A percentile compares a stretch with the other conserved stretches of the same genome.
These are phyloP conservation scores for Rhinoraja longicauda DNA, from an alignment of 2,797 vertebrate species.

Conservation along the genomic window DNA sequence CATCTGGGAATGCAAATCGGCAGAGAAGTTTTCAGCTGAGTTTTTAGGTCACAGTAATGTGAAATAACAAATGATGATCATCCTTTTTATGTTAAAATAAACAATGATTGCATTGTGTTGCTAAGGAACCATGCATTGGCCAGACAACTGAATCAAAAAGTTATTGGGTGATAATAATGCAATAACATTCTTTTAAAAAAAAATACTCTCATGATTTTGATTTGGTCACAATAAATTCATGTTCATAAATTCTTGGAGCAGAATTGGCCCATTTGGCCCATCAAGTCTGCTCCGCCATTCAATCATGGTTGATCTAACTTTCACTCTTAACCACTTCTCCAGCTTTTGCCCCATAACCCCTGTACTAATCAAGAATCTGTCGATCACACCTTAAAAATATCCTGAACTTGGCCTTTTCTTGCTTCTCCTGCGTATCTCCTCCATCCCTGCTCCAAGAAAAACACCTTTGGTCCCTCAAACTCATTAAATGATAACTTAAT, in stretches of 20 bases:
- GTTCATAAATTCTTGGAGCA: too few species aligned
- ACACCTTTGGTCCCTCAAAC: background rate
- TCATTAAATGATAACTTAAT: background rate
- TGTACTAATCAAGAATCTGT: too few species aligned
- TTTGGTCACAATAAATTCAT: background rate
- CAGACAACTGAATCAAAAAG: background rate
- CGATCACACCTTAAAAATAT: too few species aligned
- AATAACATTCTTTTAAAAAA: background rate
- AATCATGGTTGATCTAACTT: too few species aligned
- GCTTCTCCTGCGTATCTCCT: background rate
- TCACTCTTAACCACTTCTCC: too few species aligned
- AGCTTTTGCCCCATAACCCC: too few species aligned
- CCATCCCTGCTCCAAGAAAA: background rate
- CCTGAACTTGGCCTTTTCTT: too few species aligned
- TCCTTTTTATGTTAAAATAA: conserved; percentile 35
- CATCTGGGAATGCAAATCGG: conserved; percentile 33
- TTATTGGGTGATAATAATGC: background rate
- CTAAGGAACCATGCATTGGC: background rate
- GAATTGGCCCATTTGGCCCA: too few species aligned
- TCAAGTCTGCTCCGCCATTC: too few species aligned
- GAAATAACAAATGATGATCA: conserved; percentile 9
- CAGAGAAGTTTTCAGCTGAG: conserved; percentile 31
- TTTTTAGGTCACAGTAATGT: conserved; percentile 31
- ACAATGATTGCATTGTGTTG: conserved; percentile 7
- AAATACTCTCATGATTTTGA: background rate